Base-by-base conservation (phyloP, 2,797 vertebrate genomes). In the Rhinoraja longicauda region DNA sequence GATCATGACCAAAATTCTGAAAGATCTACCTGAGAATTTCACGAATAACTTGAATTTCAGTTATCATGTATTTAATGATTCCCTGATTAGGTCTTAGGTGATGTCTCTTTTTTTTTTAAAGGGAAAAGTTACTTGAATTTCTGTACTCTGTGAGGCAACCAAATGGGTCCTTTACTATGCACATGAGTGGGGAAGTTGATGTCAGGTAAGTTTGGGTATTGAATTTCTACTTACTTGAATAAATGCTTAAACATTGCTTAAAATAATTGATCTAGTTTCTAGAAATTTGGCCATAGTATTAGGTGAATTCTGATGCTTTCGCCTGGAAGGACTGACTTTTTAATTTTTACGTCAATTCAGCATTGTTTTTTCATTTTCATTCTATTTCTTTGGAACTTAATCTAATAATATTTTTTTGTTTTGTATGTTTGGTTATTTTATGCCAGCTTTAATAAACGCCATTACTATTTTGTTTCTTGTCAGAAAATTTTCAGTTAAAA, bases 101-200 rank as follows among this genome's bases (percentile, higher is more conserved):
- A 0, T 77, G 2, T 21, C 10, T 0, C 0, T n/a, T 93, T 88
- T 62, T 88, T 72, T 90, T 0, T 0, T 7, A 95, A 95, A 99
- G 99, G 96, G 97, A 98, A 96, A 99, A 97, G 96, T 98, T 99
- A 67, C 95, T 98, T 94, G 96, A 97, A 93, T 99, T 98, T 95
- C 95, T 99, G 53, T 95, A 96, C 95, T 98, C 97, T 0, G 95
- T 99, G 95, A 99, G 98, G 95, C 98, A 99, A 95, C 96, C 97
- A 0, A 97, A 99, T 12, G 98, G 99, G 94, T 99, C 98, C 93
- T 99, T 99, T 93, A 96, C 98, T 95, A 99, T 99, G 98, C 99
- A 99, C 0, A 90, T 97, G 0, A 98, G 98, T 12, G 98, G 99
- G 21, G 99, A 99, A 95, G 98, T 99, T 95, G 99, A 99, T 0